Conservation (phyloP, 2,113 vertebrate species). For the Podiceps cristatus region DNA sequence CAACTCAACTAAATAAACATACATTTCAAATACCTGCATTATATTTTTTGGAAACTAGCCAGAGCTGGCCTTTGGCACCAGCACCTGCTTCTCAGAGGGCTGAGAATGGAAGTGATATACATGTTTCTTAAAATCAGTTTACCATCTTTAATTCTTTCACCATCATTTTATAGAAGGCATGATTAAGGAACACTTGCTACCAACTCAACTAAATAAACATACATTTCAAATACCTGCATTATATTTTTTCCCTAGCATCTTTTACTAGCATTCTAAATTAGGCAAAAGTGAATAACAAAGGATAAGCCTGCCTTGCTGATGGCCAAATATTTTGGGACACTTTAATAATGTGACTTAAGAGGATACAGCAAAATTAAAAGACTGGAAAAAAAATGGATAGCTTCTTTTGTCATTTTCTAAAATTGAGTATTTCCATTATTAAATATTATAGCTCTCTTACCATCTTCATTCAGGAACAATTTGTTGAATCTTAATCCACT, state of each 20-base stretch:
- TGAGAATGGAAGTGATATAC: background rate
- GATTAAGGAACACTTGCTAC: background rate
- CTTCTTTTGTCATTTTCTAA: background rate
- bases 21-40: background rate
- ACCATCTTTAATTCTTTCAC: background rate
- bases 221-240: background rate
- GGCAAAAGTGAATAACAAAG: background rate
- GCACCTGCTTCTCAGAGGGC: background rate
- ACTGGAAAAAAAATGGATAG: background rate
- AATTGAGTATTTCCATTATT: background rate
- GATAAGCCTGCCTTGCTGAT: background rate
- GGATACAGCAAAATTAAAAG: background rate
- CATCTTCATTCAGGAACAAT: constrained; percentile 96
- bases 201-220: background rate
- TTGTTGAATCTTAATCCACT: constrained; percentile 98
- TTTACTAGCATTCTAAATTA: background rate
- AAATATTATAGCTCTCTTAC: constrained; percentile 76
- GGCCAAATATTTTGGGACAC: background rate
- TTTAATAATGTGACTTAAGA: background rate
- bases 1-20: background rate
- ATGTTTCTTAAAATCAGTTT: background rate
- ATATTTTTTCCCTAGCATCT: no score
- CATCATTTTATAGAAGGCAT: background rate
- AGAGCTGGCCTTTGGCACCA: background rate
- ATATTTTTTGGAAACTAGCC: background rate